phyloP scores from a whole-genome alignment of 2,113 vertebrate genomes.

The Nipponia nippon region DNA sequence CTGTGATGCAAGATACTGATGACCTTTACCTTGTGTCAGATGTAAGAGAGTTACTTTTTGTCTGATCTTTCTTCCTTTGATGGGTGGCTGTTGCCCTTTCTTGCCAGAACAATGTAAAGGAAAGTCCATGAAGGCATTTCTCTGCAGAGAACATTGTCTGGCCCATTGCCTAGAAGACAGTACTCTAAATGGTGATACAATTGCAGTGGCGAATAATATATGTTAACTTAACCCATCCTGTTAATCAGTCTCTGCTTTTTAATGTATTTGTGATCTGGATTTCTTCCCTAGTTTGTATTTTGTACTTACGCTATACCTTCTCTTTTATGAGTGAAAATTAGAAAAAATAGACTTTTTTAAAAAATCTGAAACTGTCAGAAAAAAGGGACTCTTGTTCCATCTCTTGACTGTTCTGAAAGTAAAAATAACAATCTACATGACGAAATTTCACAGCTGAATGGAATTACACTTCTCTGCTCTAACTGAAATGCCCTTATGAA shows the following conservation, averaged over 20 bases:
- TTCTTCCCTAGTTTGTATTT: background rate
- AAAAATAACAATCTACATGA: background rate
- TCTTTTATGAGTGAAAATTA: background rate
- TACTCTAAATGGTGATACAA: background rate
- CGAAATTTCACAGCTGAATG: constrained; percentile 31
- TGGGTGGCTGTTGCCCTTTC: background rate
- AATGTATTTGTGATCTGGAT: background rate
- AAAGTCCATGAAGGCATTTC: background rate
- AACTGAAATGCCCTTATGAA: background rate
- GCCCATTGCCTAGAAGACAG: background rate
- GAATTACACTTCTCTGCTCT: constrained; percentile 31
- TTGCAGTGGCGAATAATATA: background rate
- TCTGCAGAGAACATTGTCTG: background rate
- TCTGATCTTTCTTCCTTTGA: background rate
- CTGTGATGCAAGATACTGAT: background rate
- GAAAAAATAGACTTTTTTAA: background rate
- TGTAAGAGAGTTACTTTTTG: background rate
- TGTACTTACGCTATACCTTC: background rate
- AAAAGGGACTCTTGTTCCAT: background rate
- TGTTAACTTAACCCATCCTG: background rate
- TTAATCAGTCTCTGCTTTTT: background rate
- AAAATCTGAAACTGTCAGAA: background rate
- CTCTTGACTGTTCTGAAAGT: constrained; percentile 38
- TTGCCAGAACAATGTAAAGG: background rate
- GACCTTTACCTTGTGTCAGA: background rate